Conservation (phyloP, 2,888 invertebrate genomes). For the Dryadula phaetusa region DNA sequence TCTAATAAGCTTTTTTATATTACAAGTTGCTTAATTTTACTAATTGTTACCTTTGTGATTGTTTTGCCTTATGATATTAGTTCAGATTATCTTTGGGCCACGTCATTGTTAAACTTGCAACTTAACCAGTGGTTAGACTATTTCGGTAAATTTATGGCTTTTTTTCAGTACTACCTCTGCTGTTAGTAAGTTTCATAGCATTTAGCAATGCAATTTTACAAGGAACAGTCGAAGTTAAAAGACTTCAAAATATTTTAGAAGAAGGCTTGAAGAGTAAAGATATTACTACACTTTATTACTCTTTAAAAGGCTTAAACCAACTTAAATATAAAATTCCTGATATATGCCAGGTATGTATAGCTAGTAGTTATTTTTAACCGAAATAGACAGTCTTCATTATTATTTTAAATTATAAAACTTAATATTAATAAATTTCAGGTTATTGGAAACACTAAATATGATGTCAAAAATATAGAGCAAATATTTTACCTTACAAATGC, state of each 20-base stretch:
- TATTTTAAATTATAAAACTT: no score
- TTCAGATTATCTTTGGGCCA: slow-evolving; percentile 32
- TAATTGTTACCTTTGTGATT: not conserved
- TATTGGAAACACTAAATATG: slow-evolving; percentile 67
- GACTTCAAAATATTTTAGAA: slow-evolving; percentile 70
- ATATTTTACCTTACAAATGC: slow-evolving; percentile 87
- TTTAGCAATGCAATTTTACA: slow-evolving; percentile 64
- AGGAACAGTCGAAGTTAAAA: slow-evolving; percentile 70
- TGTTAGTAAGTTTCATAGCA: slow-evolving; percentile 59
- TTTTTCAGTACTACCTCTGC: slow-evolving; percentile 60
- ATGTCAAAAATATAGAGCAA: slow-evolving; percentile 78
- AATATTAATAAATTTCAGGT: slow-evolving; percentile 53
- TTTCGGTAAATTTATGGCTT: slow-evolving; percentile 23
- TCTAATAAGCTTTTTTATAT: not conserved
- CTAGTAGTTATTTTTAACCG: not conserved
- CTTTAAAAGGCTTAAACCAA: slow-evolving; percentile 88
- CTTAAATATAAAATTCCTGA: slow-evolving; percentile 86
- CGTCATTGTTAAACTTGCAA: slow-evolving; percentile 35
- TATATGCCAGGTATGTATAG: slow-evolving; percentile 86
- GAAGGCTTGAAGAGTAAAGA: slow-evolving; percentile 85
- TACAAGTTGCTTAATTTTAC: not conserved
- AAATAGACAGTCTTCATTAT: no score
- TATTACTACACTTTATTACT: slow-evolving; percentile 88
- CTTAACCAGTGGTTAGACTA: slow-evolving; percentile 16
- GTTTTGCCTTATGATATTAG: not conserved